Base-by-base conservation (phyloP, 2,888 invertebrate genomes). In the Chalcosyrphus nemorum region DNA sequence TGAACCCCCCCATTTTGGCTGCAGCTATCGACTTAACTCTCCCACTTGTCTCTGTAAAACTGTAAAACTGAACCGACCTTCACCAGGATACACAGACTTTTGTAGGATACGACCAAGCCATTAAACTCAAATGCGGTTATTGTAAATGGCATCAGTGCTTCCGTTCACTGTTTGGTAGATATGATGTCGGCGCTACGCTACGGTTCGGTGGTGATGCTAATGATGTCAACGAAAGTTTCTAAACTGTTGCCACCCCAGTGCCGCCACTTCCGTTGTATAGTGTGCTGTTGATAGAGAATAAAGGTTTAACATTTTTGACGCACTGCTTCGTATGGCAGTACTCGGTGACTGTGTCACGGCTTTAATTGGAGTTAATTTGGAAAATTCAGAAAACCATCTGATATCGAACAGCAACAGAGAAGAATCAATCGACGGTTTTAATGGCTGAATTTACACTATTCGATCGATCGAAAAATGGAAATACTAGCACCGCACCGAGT, bases 71-170 rank as follows among this genome's bases (percentile, higher is more conserved):
- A 70, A 45, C 35, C 54, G 61, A 54, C 59, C 68, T 43, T 38
- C 15, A 7, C 17, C 19, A 54, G 50, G 35, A 1, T 47, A 27
- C 15, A 17, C 50, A 24, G 4, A 9, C 2, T 43, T 24, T 41
- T 45, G 38, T 27, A 66, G 32, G 29, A 74, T 52, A 27, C 41
- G 61, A n/a, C 50, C 13, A 35, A 41, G 13, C 38, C 24, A 50
- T 19, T 65, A 27, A 70, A 57, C 15, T 66, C 43, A 17, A 74
- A 65, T 72, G 66, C 38, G 61, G 66, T 80, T 74, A 68, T 57
- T 75, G 38, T 41, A 68, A 75, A 68, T 70, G 74, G 75, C 56
- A 70, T 63, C 41, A n/a, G 17, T 68, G 54, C 54, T 61, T 74
- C 75, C 61, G 35, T 52, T 57, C 41, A 11, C 17, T 35, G 35